Evolutionary conservation across 2,888 invertebrate genomes (phyloP).

Genomic region (Thecophora atra): DNA sequence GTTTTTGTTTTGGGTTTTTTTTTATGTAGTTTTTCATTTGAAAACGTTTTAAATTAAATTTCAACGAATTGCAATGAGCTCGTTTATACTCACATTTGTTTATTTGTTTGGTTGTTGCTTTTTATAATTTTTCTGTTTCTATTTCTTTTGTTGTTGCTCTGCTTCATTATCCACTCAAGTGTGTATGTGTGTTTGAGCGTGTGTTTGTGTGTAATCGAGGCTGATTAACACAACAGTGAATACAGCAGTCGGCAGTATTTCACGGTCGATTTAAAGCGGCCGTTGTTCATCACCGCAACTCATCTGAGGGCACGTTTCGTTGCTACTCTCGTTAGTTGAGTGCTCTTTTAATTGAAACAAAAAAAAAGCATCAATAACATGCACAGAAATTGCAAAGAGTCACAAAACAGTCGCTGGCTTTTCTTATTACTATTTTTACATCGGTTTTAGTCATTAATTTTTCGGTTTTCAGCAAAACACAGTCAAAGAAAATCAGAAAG

Average conservation of each 20-base stretch:
- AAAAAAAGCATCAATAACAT: not conserved
- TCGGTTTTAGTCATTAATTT: not conserved
- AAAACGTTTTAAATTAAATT: slow-evolving; percentile 25
- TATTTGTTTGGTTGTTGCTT: slow-evolving; percentile 8
- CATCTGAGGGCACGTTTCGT: slow-evolving; percentile 23
- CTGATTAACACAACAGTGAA: not conserved
- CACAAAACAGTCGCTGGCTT: not conserved
- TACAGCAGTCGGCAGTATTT: slow-evolving; percentile 31
- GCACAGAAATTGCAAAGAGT: not conserved
- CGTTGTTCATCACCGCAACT: not conserved
- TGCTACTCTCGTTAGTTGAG: not conserved
- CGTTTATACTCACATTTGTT: slow-evolving; percentile 9
- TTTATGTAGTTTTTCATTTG: slow-evolving; percentile 31
- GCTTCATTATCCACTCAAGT: slow-evolving; percentile 4
- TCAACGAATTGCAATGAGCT: slow-evolving; percentile 29
- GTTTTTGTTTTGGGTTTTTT: slow-evolving; percentile 9
- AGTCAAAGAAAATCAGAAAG: no score
- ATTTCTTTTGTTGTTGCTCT: not conserved
- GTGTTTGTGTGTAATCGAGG: not conserved
- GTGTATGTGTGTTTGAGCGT: not conserved
- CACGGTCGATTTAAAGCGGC: slow-evolving; percentile 33
- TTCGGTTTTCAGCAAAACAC: not conserved
- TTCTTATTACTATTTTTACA: not conserved
- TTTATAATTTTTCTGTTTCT: slow-evolving; percentile 24
- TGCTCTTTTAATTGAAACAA: not conserved